phyloP scores from a whole-genome alignment of 2,888 invertebrate species.

The Pandemis corylana region DNA sequence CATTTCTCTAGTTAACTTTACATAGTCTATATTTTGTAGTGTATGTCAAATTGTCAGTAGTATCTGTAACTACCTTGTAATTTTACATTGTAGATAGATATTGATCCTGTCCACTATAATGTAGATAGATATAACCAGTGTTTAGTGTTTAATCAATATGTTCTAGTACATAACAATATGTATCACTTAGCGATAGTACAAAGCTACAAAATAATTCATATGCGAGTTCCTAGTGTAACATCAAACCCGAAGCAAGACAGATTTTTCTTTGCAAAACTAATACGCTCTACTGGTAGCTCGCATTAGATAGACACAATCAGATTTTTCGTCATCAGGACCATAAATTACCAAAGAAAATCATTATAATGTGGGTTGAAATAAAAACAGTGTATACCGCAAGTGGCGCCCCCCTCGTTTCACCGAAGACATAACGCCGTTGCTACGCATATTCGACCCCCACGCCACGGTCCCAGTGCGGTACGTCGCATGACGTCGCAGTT shows the following conservation, averaged over 20 bases:
- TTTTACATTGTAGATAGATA: slow-evolving; percentile 33
- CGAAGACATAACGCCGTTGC: slow-evolving; percentile 91
- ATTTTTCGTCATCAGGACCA: background rate
- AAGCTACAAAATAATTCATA: background rate
- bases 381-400: slow-evolving; percentile 90
- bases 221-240: background rate
- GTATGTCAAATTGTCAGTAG: slow-evolving; percentile 25
- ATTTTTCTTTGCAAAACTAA: background rate
- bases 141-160: slow-evolving; percentile 26
- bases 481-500: slow-evolving; percentile 72
- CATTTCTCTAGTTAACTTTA: slow-evolving; percentile 18
- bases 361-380: slow-evolving; percentile 64
- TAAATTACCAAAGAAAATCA: slow-evolving; percentile 33
- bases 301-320: background rate
- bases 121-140: slow-evolving; percentile 37
- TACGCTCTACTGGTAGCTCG: background rate
- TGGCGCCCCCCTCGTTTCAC: slow-evolving; percentile 93
- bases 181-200: background rate
- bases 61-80: slow-evolving; percentile 30
- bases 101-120: slow-evolving; percentile 24
- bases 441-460: slow-evolving; percentile 91
- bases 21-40: slow-evolving; percentile 18
- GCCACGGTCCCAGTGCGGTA: slow-evolving; percentile 84
- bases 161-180: slow-evolving; percentile 32
- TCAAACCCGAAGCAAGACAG: background rate